A percentile compares a stretch with the other conserved stretches of the same genome.
These are phyloP conservation scores for Manis crassicaudata DNA, from an alignment of 2,797 vertebrate genomes.

Conservation along the genomic window DNA sequence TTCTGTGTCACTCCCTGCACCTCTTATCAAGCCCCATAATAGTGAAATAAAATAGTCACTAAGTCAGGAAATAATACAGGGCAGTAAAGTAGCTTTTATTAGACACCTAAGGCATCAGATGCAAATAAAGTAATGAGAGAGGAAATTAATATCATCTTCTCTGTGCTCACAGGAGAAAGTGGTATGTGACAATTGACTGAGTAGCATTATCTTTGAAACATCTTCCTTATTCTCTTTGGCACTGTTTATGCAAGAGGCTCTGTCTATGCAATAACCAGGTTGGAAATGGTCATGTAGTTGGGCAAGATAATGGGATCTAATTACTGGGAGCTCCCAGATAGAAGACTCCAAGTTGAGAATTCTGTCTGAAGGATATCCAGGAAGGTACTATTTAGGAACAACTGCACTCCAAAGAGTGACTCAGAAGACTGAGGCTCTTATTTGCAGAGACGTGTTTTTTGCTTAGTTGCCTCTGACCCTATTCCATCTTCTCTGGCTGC, in stretches of 20 bases:
- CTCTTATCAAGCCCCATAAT: conserved; percentile 70
- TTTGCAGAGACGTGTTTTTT: neutral
- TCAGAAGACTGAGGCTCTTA: neutral
- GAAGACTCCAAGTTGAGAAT: conserved; percentile 64
- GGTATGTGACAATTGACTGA: conserved; percentile 44
- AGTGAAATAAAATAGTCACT: conserved; percentile 78
- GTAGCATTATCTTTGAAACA: conserved; percentile 60
- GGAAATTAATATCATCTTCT: conserved; percentile 79
- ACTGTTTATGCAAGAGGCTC: conserved; percentile 44
- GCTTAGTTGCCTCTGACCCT: neutral
- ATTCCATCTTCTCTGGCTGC: neutral
- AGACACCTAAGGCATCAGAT: conserved; percentile 70
- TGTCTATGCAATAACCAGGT: conserved; percentile 36
- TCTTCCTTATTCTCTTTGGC: conserved; percentile 63
- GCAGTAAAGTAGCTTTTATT: conserved; percentile 79
- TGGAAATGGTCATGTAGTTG: conserved; percentile 69
- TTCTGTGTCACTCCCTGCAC: conserved; percentile 52
- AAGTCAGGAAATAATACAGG: conserved; percentile 75
- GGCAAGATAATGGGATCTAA: conserved; percentile 61
- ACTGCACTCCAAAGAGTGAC: neutral
- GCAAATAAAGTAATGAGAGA: conserved; percentile 68
- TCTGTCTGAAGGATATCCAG: conserved; percentile 59
- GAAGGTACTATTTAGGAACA: neutral
- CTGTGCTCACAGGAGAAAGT: conserved; percentile 57
- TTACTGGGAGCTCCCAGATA: conserved; percentile 39